These are phyloP conservation scores for Narcine bancroftii DNA, from an alignment of 2,113 vertebrate species.

Conservation along the genomic window DNA sequence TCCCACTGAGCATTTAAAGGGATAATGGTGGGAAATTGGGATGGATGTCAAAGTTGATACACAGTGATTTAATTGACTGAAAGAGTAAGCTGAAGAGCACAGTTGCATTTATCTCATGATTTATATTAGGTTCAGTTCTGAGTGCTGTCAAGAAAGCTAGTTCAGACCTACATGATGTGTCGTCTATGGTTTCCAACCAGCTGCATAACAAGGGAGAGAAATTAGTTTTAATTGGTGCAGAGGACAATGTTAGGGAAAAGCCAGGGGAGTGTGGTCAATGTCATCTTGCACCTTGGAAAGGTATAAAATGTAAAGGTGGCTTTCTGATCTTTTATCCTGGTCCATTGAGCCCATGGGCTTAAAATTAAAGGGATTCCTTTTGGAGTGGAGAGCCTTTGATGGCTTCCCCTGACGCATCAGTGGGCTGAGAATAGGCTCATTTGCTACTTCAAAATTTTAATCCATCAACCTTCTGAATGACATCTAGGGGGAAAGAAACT, in stretches of 20 bases:
- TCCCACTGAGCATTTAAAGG: too few relatives aligned
- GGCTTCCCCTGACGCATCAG: neutral
- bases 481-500: too few relatives aligned
- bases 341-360: neutral
- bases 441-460: neutral
- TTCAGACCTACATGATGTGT: neutral
- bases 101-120: too few relatives aligned
- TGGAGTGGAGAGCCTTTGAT: neutral
- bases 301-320: neutral
- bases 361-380: neutral
- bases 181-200: neutral
- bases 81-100: too few relatives aligned
- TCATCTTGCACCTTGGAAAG: neutral
- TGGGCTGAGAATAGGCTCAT: neutral
- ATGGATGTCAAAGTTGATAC: too few relatives aligned
- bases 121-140: neutral
- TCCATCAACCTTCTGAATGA: neutral
- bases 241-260: neutral
- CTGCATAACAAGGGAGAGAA: neutral
- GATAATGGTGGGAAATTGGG: too few relatives aligned
- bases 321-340: neutral
- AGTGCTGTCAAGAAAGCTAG: neutral
- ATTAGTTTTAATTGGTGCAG: neutral
- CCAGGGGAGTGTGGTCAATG: neutral
- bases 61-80: too few relatives aligned